phyloP scores from a whole-genome alignment of 2,888 invertebrate genomes.

The Adelognathus sp. region DNA sequence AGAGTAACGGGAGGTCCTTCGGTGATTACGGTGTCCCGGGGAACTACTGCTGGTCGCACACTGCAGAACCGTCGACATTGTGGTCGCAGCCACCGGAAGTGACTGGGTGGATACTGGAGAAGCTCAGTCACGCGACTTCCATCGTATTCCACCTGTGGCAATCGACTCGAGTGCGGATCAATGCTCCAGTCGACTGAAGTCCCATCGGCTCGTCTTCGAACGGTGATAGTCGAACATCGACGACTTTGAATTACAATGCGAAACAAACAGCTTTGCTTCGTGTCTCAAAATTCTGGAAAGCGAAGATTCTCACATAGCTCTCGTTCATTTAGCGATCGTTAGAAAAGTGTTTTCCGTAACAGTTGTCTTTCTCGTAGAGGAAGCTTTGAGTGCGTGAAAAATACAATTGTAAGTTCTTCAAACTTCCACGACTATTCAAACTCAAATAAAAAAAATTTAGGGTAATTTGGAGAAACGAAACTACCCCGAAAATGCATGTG shows the following conservation, averaged over 20 bases:
- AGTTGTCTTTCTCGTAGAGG: too few relatives aligned
- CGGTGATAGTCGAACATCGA: conserved; percentile 6
- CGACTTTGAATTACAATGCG: background rate
- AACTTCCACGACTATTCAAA: too few relatives aligned
- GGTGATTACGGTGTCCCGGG: conserved; percentile 40
- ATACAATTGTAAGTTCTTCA: too few relatives aligned
- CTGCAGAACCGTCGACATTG: conserved; percentile 7
- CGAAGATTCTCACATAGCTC: background rate
- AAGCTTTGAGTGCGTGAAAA: too few relatives aligned
- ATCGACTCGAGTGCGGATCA: conserved; percentile 28
- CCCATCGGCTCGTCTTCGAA: background rate
- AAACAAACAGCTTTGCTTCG: background rate
- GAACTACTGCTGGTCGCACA: background rate
- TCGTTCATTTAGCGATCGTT: too few relatives aligned
- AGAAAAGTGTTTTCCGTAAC: too few relatives aligned
- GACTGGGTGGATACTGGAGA: background rate
- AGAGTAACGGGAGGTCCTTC: conserved; percentile 41
- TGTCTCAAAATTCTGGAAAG: background rate
- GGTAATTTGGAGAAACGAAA: too few relatives aligned
- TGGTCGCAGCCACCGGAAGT: conserved; percentile 7
- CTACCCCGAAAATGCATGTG: too few relatives aligned
- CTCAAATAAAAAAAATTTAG: too few relatives aligned
- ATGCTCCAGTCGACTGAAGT: conserved; percentile 1
- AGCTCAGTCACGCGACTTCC: conserved; percentile 6
- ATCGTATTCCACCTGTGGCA: conserved; percentile 1